Evolutionary conservation across 2,113 vertebrate genomes (phyloP).

Genomic region (Pardalotus punctatus): DNA sequence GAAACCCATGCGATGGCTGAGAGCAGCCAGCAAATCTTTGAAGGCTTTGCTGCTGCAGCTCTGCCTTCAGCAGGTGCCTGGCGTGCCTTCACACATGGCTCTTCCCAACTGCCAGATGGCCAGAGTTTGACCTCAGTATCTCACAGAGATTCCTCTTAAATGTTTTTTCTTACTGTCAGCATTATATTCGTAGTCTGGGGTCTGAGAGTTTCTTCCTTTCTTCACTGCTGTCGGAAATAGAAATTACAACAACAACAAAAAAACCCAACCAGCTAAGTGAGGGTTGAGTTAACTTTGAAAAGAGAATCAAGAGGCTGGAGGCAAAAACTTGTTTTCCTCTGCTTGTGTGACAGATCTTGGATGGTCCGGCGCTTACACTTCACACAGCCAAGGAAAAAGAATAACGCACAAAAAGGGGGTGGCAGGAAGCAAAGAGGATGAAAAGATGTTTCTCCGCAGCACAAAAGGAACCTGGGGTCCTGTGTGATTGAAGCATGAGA

Average conservation of each 20-base stretch:
- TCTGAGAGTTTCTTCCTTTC: neutral
- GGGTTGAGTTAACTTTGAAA: neutral
- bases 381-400: neutral
- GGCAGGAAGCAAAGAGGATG: neutral
- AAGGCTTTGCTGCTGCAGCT: neutral
- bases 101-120: constrained; percentile 45
- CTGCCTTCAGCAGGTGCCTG: constrained; percentile 52
- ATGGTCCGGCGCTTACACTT: neutral
- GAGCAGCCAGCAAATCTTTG: constrained; percentile 11
- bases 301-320: neutral
- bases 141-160: neutral
- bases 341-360: neutral
- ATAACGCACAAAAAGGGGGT: neutral
- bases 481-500: neutral
- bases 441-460: neutral
- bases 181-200: neutral
- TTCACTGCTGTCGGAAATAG: neutral
- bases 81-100: constrained; percentile 7
- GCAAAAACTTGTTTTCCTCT: neutral
- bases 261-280: neutral
- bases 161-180: constrained; percentile 2
- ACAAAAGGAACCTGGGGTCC: neutral
- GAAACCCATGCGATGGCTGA: constrained; percentile 54
- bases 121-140: constrained; percentile 28
- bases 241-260: neutral